Conservation (phyloP, 2,113 vertebrate genomes). For the Dipodomys stephensi region DNA sequence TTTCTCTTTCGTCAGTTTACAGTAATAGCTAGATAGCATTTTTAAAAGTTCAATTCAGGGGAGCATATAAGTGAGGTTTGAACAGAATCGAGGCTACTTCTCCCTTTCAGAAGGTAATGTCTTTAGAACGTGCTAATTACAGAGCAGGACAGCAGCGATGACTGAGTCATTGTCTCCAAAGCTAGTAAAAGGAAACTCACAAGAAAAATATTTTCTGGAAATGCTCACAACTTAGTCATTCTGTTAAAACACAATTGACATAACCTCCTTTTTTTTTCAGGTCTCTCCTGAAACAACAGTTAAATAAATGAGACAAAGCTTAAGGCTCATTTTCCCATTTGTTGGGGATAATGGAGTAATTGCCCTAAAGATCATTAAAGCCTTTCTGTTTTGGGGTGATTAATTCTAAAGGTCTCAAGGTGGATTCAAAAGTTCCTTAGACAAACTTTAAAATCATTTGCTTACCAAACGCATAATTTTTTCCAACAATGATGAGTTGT, state of each 20-base stretch:
- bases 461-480: not conserved
- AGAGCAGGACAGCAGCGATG: slow-evolving; percentile 55
- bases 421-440: slow-evolving; percentile 32
- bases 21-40: not conserved
- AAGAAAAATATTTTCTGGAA: slow-evolving; percentile 64
- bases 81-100: slow-evolving; percentile 51
- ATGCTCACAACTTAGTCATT: slow-evolving; percentile 68
- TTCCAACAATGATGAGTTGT: not conserved
- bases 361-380: slow-evolving; percentile 53
- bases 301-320: slow-evolving; percentile 53
- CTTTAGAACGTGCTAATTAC: slow-evolving; percentile 55
- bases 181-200: slow-evolving; percentile 60
- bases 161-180: slow-evolving; percentile 66
- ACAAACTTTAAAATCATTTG: slow-evolving; percentile 17
- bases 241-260: slow-evolving; percentile 62
- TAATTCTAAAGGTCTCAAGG: slow-evolving; percentile 49
- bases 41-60: not conserved
- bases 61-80: slow-evolving; percentile 26
- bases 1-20: slow-evolving; percentile 52
- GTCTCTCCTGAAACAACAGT: slow-evolving; percentile 60
- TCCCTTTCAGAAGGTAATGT: slow-evolving; percentile 54
- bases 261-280: slow-evolving; percentile 61
- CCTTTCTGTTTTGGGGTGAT: slow-evolving; percentile 30
- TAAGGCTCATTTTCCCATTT: slow-evolving; percentile 60
- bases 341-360: slow-evolving; percentile 34